Evolutionary conservation across 35 echinoderm and acorn worm species (phyloP).

Genomic region (Apostichopus parvimensis): DNA sequence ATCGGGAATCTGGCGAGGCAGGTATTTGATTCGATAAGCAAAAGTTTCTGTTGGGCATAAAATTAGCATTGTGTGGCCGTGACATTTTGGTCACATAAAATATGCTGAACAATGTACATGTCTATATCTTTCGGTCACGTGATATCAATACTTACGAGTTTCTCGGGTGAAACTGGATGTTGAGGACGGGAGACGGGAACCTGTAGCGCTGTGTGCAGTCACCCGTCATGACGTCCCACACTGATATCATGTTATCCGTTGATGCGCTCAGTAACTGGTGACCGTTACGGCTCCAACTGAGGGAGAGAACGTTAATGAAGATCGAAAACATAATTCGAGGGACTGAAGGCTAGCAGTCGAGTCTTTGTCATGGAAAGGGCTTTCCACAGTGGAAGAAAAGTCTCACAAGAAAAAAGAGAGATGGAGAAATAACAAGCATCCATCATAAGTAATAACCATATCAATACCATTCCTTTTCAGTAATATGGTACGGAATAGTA

Average conservation of each 20-base stretch:
- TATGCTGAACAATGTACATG: background rate
- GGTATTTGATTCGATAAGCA: too few relatives aligned
- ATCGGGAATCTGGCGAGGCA: too few relatives aligned
- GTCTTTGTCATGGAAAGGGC: background rate
- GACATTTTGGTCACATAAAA: too few relatives aligned
- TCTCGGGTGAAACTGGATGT: slow-evolving; percentile 91
- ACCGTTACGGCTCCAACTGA: slow-evolving; percentile 95
- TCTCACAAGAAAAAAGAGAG: too few relatives aligned
- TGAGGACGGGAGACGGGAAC: slow-evolving; percentile 93
- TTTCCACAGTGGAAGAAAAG: background rate
- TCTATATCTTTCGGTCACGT: background rate
- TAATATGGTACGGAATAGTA: too few relatives aligned
- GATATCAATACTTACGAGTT: slow-evolving; percentile 57
- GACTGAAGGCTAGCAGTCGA: background rate
- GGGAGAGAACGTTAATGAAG: slow-evolving; percentile 24
- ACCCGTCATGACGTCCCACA: slow-evolving; percentile 86
- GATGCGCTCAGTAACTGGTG: slow-evolving; percentile 97
- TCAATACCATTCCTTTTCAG: too few relatives aligned
- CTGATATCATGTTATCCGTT: slow-evolving; percentile 94
- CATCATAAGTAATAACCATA: too few relatives aligned
- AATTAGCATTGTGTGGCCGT: too few relatives aligned
- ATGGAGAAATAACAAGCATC: too few relatives aligned
- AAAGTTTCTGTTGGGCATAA: too few relatives aligned
- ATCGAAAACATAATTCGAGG: background rate
- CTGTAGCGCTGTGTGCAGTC: slow-evolving; percentile 86